Base-by-base conservation (phyloP, 2,113 vertebrate species). In the Progne subis region DNA sequence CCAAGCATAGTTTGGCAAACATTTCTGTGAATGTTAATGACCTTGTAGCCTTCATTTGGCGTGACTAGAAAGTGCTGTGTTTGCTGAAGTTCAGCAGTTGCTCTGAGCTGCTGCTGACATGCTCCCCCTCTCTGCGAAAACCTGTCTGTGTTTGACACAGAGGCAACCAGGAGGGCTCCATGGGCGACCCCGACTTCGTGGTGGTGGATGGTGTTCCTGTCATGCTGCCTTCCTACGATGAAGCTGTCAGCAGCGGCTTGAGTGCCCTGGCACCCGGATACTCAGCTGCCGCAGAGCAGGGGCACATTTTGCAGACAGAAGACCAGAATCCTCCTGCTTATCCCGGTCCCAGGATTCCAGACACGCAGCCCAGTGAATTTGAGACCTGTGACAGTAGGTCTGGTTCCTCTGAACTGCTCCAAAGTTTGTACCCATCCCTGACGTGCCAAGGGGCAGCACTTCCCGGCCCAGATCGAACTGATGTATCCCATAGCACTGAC, bases 201-300 rank as follows among this genome's bases (percentile, higher is more conserved):
- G 98, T 99, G 91, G 98, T 99, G 91, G 98, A 99, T 3, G 99
- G 99, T 0, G 96, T 99, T 72, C 98, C 98, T 5, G 98, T 99
- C 64, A 98, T 98, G 98, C 97, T 99, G 60, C 99, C 98, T 23
- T 98, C 99, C 89, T 99, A 99, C 0, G 98, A 99, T 4, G 99
- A 99, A 96, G 99, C 99, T 56, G 98, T 99, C 72, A 98, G 98
- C 47, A 98, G 98, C 0, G 64, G 97, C 64, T 39, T 97, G 76
- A 97, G 84, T 70, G 95, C 96, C 85, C 96, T 98, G 86, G 98
- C 98, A 53, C 97, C 98, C 0, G 96, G 97, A 81, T 98, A 97
- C 82, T 79, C 93, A 63, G 95, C 98, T 43, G 84, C 98, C 13
- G 7, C 95, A 86, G 98, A 96, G 63, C 98, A 96, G 86, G 97